Evolutionary conservation across 2,797 vertebrate species (phyloP), one percentile per base, ranked within the genome.

Genomic region (Gila robusta): DNA sequence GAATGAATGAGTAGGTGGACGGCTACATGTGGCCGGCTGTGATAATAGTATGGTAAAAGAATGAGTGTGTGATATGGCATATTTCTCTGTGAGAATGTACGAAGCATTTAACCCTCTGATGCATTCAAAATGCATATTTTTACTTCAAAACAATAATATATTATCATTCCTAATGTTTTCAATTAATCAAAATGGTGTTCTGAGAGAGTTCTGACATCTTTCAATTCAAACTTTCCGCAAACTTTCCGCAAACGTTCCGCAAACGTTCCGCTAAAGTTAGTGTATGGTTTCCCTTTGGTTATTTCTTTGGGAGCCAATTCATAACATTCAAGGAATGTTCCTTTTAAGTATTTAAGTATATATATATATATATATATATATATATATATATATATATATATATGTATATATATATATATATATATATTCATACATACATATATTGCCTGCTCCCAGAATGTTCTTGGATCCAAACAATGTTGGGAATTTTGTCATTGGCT

Each of bases 1-100:
- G 84, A 88, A 86, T 86, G 85, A 86, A 59, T 82, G 86, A 88
- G 88, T 87, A 78, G 89, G 89, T 82, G 89, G 89, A 88, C 82
- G 54, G 79, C 23, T 81, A 87, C 82, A 90, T 87, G 32, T 89
- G 84, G 74, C 84, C 82, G 74, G 80, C 83, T 89, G 86, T 69
- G 83, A 85, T 89, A 85, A 83, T 88, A 87, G 86, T 56, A 85
- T 87, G 86, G 73, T 82, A 86, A 78, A 90, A 86, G 71, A 87
- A 84, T 86, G 86, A 85, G 85, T 87, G 87, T 83, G 84, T 72
- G 54, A 83, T 28, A 41, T 4, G 6, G 69, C 39, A 80, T 37
- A 35, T 72, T 64, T 66, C 26, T 37, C n/a, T 5, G 5, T 47
- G 21, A 49, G 32, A 76, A 83, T 17, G 37, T 8, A 23, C 3